A percentile compares a stretch with the other conserved stretches of the same genome.
These are phyloP conservation scores for Pharmacophagus antenor DNA, from an alignment of 2,888 invertebrate genomes.

Conservation along the genomic window DNA sequence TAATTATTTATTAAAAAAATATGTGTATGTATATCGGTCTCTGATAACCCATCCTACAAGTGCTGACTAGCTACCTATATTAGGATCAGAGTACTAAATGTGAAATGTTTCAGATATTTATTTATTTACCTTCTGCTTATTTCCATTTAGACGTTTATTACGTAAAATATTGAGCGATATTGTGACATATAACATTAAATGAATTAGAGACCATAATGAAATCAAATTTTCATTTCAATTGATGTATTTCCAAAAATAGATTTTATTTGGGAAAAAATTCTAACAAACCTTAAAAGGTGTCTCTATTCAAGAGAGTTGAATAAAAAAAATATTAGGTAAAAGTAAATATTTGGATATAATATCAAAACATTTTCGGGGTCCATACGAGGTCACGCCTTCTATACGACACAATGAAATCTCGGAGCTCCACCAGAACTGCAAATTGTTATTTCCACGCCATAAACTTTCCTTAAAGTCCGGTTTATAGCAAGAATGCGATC, in stretches of 20 bases:
- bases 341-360: constrained; percentile 77
- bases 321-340: constrained; percentile 55
- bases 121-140: too few relatives aligned
- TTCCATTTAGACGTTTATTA: too few relatives aligned
- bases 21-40: too few relatives aligned
- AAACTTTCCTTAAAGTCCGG: constrained; percentile 65
- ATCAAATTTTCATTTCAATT: too few relatives aligned
- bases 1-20: too few relatives aligned
- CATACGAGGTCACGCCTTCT: constrained; percentile 71
- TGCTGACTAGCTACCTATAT: too few relatives aligned
- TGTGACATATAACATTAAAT: too few relatives aligned
- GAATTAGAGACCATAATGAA: too few relatives aligned
- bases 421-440: constrained; percentile 61
- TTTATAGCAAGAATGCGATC: constrained; percentile 47
- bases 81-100: too few relatives aligned
- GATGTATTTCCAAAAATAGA: not conserved
- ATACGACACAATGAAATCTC: constrained; percentile 51
- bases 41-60: too few relatives aligned
- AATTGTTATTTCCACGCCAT: constrained; percentile 78
- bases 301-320: constrained; percentile 35
- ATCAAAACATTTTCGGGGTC: constrained; percentile 65
- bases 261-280: not conserved
- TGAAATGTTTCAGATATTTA: too few relatives aligned
- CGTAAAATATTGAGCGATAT: too few relatives aligned
- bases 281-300: not conserved